Evolutionary conservation across 2,113 vertebrate species (phyloP), one percentile per base, ranked within the genome.

Genomic region (Perognathus longimembris): DNA sequence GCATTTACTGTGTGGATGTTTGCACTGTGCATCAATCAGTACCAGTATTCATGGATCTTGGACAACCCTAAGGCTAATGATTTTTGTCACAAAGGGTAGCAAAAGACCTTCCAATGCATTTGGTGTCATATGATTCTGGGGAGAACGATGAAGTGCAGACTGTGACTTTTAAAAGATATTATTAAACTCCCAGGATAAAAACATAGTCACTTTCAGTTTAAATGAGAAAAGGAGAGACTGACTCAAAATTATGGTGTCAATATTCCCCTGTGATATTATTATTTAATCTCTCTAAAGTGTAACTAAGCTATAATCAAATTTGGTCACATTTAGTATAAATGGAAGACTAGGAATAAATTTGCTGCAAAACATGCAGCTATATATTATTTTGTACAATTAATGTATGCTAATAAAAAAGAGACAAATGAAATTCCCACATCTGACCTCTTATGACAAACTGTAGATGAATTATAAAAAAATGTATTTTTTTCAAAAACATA

Each of bases 221-320:
- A 95, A 36, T 89, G 45, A 94, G n/a, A 59, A 86, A 91, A 95
- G 92, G 67, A 92, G 26, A 90, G 38, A 91, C 30, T 24, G 66
- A 79, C 94, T 92, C 71, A 75, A 85, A 94, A 93, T 76, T 78
- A 70, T 26, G 74, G 77, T 85, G 45, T 69, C 84, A 91, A 36
- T 77, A 30, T 91, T 92, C 81, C 28, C 36, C 64, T 85, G 87
- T 64, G 92, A 89, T 81, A 77, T 70, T 59, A 85, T 87, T 78
- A 91, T 85, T 63, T 92, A 95, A 91, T 85, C 64, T 92, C 54
- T 7, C 32, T 71, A 88, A 94, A 91, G 89, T 77, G 66, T 70
- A 93, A 89, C 73, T 81, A 87, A 90, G 93, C 89, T 74, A 84
- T 66, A 70, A 92, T 77, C 50, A 82, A 80, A 61, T 86, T 57